phyloP scores from a whole-genome alignment of 2,888 invertebrate genomes.

The Girardia tigrina region DNA sequence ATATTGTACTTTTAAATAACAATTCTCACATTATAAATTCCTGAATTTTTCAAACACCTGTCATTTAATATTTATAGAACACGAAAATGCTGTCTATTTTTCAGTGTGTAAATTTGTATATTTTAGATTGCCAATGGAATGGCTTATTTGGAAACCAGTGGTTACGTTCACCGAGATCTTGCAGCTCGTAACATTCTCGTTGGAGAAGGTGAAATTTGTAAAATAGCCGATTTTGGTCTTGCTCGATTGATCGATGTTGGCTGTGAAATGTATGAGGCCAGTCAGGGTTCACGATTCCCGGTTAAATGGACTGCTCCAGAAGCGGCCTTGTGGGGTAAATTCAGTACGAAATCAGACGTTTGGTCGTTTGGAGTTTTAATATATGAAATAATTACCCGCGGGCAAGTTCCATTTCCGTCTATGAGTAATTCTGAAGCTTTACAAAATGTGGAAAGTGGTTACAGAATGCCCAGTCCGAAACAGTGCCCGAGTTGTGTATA shows the following conservation, averaged over 20 bases:
- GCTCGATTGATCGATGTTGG: neutral
- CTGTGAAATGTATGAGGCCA: neutral
- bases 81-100: too few species aligned
- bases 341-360: neutral
- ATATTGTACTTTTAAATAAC: too few species aligned
- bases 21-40: too few species aligned
- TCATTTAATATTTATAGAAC: too few species aligned
- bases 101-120: too few species aligned
- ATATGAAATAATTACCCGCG: neutral
- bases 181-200: constrained; percentile 6
- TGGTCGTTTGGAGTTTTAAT: constrained; percentile 18
- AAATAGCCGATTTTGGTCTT: constrained; percentile 2
- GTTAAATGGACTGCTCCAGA: constrained; percentile 7
- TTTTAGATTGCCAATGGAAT: constrained; percentile 17
- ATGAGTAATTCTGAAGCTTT: constrained; percentile 90
- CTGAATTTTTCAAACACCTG: too few species aligned
- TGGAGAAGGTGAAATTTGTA: constrained; percentile 6
- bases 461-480: constrained; percentile 85
- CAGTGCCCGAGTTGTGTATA: constrained; percentile 79
- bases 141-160: constrained; percentile 2
- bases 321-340: neutral
- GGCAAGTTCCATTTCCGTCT: constrained; percentile 47
- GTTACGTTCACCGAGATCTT: neutral
- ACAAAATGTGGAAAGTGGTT: constrained; percentile 83
- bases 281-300: constrained; percentile 40